Evolutionary conservation across 2,113 vertebrate species (phyloP), one percentile per base, ranked within the genome.

Genomic region (Pseudopipra pipra): DNA sequence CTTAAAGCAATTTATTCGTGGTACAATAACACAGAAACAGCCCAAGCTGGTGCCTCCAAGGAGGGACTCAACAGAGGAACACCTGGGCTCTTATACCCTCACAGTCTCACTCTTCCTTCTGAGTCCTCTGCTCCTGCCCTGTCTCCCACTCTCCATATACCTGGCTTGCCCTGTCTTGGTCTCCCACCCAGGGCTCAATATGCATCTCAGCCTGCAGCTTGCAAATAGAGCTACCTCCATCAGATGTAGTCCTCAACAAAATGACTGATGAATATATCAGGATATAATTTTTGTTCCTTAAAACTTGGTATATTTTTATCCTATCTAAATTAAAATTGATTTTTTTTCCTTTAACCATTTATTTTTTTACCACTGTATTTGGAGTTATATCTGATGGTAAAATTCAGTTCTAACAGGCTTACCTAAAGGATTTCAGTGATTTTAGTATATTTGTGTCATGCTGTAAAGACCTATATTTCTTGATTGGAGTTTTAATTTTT

Each of bases 41-140:
- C 56, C 20, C 0, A 0, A n/a, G 17, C 17, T 56, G 21, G 17
- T 49, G 14, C 7, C 17, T 80, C 35, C 0, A 1, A 65, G 25
- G 51, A 51, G 21, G 9, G 9, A 58, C 2, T 18, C 35, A 65
- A 11, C 5, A 49, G 58, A 43, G 17, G 30, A 56, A 27, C 9
- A 6, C 31, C 11, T 4, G 7, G 27, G 22, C 9, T 58, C 51
- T 66, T 18, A 31, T 11, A 33, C 8, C 18, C 15, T 66, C 22
- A 33, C 2, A 28, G 2, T 58, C 35, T 43, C 30, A 3, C 18
- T 73, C 5, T 56, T 37, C 19, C 4, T 6, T 25, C 25, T 10
- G 23, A 54, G 47, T 12, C 21, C 47, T 71, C 2, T 0, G 4
- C 6, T 66, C 27, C 27, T 58, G 25, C n/a, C n/a, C 8, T 24